phyloP scores from a whole-genome alignment of 2,113 vertebrate genomes.

The Cyanistes caeruleus region DNA sequence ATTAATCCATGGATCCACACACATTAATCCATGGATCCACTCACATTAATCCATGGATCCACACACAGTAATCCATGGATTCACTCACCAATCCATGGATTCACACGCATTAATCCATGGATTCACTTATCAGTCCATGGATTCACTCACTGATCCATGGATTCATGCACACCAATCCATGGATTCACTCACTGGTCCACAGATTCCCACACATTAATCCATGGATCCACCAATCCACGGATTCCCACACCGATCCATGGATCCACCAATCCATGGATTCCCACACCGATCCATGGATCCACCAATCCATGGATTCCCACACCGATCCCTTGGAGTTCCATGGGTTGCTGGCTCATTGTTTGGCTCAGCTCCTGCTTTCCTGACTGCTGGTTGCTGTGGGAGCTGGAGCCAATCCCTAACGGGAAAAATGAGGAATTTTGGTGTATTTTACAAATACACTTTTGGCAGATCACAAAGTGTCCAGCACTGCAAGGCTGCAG shows the following conservation, averaged over 20 bases:
- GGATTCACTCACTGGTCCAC: not conserved
- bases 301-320: too few species aligned
- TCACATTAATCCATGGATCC: not conserved
- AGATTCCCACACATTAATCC: too few species aligned
- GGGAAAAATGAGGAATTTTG: not conserved
- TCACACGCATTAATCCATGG: not conserved
- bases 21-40: not conserved
- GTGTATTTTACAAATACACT: not conserved
- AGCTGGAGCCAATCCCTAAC: not conserved
- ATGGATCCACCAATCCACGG: too few species aligned
- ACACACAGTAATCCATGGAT: not conserved
- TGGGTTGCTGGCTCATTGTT: not conserved
- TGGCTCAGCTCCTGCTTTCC: not conserved
- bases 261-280: too few species aligned
- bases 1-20: not conserved
- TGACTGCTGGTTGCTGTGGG: not conserved
- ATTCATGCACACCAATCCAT: not conserved
- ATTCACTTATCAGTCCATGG: not conserved
- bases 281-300: too few species aligned
- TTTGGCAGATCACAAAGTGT: not conserved
- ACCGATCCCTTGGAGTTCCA: not conserved
- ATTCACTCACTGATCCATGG: not conserved
- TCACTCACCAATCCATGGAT: too few species aligned
- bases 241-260: too few species aligned
- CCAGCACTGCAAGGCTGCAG: fast-evolving